Evolutionary conservation across 2,113 vertebrate species (phyloP).

Genomic region (Microcebus murinus): DNA sequence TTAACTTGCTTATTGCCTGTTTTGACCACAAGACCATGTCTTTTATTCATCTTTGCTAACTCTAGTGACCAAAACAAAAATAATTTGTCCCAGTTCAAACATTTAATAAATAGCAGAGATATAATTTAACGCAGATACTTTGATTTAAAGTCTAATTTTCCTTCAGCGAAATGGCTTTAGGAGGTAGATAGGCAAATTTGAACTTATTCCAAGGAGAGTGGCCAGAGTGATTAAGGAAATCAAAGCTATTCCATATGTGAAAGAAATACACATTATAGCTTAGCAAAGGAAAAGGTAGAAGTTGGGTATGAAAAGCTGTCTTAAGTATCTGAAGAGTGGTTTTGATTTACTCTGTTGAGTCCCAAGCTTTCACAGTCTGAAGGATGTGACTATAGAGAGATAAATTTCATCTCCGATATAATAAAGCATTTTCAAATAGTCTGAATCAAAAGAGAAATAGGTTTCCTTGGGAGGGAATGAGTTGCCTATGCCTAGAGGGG

Average conservation of each 20-base stretch:
- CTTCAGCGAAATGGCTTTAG: neutral
- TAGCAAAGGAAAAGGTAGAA: neutral
- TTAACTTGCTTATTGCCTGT: neutral
- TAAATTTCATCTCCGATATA: constrained; percentile 16
- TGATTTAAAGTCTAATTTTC: constrained; percentile 3
- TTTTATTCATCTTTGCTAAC: neutral
- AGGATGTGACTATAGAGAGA: neutral
- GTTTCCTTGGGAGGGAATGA: neutral
- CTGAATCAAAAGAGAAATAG: neutral
- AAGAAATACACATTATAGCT: neutral
- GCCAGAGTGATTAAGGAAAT: neutral
- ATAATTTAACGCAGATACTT: neutral
- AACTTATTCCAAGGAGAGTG: neutral
- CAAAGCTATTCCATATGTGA: neutral
- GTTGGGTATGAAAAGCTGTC: neutral
- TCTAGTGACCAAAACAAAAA: neutral
- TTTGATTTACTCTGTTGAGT: neutral
- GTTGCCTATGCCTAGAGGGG: neutral
- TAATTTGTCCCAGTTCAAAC: neutral
- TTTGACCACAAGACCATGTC: neutral
- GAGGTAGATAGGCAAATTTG: neutral
- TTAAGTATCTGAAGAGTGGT: neutral
- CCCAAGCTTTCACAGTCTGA: neutral
- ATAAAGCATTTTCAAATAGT: constrained; percentile 23
- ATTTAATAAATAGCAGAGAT: neutral